Conservation (phyloP, 2,113 vertebrate species). For the Hydrolagus affinis region DNA sequence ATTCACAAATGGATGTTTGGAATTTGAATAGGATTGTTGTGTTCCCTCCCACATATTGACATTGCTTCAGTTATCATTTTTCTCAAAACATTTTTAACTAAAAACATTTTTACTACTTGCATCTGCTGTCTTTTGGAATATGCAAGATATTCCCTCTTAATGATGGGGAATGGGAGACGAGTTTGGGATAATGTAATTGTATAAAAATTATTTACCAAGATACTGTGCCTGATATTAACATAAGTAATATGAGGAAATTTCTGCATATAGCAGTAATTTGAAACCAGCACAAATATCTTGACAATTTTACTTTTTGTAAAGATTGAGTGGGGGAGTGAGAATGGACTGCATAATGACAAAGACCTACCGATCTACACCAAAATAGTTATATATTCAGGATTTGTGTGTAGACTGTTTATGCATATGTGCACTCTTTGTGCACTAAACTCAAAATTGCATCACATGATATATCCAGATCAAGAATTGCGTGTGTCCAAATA, state of each 20-base stretch:
- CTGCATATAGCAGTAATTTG: not conserved
- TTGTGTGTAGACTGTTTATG: not conserved
- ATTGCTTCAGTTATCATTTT: not conserved
- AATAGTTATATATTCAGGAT: not conserved
- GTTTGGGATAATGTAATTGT: not conserved
- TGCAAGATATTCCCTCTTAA: not conserved
- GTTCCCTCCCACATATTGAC: not conserved
- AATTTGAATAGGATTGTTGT: not conserved
- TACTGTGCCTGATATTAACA: not conserved
- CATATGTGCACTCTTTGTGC: not conserved
- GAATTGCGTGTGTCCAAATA: not conserved
- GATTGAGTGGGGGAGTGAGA: too few relatives aligned
- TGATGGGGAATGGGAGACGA: not conserved
- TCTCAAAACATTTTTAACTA: not conserved
- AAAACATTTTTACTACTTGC: not conserved
- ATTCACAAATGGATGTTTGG: not conserved
- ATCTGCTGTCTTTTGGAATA: not conserved
- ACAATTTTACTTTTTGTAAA: constrained; percentile 3
- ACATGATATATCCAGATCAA: not conserved
- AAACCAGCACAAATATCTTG: not conserved
- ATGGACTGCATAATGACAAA: not conserved
- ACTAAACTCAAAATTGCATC: not conserved
- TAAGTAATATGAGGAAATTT: not conserved
- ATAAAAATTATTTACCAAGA: not conserved
- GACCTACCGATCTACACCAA: not conserved